phyloP scores from a whole-genome alignment of 2,113 vertebrate genomes.

The Beaufortia kweichowensis region DNA sequence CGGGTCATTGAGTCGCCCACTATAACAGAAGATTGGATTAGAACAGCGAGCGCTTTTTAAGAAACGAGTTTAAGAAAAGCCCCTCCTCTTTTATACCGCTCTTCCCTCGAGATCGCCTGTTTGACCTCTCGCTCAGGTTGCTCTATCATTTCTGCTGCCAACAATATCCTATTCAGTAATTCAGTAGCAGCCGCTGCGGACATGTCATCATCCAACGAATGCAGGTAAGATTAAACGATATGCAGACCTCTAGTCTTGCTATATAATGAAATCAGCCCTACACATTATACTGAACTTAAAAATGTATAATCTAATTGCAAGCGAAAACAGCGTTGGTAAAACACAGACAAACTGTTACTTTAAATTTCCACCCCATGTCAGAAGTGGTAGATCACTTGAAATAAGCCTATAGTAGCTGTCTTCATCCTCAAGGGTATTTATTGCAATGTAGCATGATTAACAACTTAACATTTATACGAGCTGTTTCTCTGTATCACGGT shows the following conservation, averaged over 20 bases:
- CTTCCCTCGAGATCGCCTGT: constrained; percentile 2
- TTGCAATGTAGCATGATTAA: not conserved
- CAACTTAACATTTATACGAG: not conserved
- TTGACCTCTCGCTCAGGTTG: constrained; percentile 34
- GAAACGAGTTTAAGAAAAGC: not conserved
- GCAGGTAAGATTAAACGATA: constrained; percentile 62
- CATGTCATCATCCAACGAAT: constrained; percentile 52
- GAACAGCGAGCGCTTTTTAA: constrained; percentile 54
- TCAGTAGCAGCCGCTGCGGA: constrained; percentile 24
- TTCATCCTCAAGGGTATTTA: no score
- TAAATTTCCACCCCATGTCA: no score
- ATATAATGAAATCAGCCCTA: not conserved
- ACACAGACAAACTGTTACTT: no score
- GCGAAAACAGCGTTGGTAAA: no score
- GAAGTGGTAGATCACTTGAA: not conserved
- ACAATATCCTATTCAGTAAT: not conserved
- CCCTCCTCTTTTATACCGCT: constrained; percentile 51
- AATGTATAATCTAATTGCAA: no score
- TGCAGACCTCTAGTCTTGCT: not conserved
- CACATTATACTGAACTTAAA: not conserved
- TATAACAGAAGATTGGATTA: constrained; percentile 65
- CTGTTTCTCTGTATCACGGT: not conserved
- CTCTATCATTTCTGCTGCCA: not conserved
- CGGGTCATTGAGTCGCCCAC: constrained; percentile 61
- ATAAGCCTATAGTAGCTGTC: no score